These are phyloP conservation scores for Alviniconcha marisindica DNA, from an alignment of 1,140 invertebrate species.

Conservation along the genomic window DNA sequence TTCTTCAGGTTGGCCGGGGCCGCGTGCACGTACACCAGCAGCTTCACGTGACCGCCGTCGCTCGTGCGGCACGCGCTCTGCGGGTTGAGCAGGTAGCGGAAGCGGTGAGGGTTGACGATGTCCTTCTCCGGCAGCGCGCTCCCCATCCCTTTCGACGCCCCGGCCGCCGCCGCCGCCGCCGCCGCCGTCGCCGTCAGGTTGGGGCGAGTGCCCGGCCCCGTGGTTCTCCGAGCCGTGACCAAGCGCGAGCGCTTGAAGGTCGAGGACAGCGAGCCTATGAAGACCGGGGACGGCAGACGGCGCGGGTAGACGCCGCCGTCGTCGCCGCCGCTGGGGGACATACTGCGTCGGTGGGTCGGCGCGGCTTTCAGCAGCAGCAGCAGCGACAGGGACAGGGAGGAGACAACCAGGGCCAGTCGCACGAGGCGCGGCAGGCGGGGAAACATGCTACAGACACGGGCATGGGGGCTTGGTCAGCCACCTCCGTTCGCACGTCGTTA, in stretches of 20 bases:
- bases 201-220: neutral
- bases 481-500: neutral
- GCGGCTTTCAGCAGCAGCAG: conserved; percentile 18
- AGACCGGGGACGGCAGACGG: neutral
- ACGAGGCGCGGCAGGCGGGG: conserved; percentile 10
- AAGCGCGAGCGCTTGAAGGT: neutral
- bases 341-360: no score
- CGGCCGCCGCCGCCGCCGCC: neutral
- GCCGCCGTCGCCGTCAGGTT: neutral
- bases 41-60: conserved; percentile 38
- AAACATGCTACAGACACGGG: conserved; percentile 17
- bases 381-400: conserved; percentile 24
- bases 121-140: neutral
- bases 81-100: conserved; percentile 58
- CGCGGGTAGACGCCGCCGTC: neutral
- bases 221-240: neutral
- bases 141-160: neutral
- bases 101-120: conserved; percentile 55
- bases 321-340: neutral
- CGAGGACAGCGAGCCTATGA: neutral
- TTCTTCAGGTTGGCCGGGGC: conserved; percentile 66
- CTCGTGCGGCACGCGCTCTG: neutral
- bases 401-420: conserved; percentile 18
- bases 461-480: neutral
- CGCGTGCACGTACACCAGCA: conserved; percentile 69